These are phyloP conservation scores for Nannobrachium achirus DNA, from an alignment of 2,113 vertebrate species.

Conservation along the genomic window DNA sequence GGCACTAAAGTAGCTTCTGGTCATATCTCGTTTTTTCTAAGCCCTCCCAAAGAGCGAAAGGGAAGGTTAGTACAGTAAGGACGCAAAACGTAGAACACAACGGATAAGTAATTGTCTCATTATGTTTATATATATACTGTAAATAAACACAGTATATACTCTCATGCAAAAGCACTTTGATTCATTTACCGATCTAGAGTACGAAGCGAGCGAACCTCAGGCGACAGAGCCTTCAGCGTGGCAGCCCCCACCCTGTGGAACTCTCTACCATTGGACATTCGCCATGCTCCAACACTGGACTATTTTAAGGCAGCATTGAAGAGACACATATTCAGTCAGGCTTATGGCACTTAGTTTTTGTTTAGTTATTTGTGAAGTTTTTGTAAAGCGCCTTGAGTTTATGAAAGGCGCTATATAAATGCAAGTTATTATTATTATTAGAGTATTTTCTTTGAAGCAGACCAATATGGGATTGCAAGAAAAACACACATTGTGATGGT, in stretches of 20 bases:
- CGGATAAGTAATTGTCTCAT: not conserved
- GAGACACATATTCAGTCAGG: no score
- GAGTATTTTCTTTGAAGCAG: no score
- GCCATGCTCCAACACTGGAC: not conserved
- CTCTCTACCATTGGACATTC: not conserved
- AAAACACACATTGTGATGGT: not conserved
- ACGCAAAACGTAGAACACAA: not conserved
- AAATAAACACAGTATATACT: constrained; percentile 16
- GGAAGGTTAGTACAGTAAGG: constrained; percentile 82
- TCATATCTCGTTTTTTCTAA: constrained; percentile 80
- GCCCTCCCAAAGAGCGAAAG: constrained; percentile 80
- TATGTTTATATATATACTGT: not conserved
- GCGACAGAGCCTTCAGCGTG: no score
- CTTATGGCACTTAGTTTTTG: no score
- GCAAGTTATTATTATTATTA: no score
- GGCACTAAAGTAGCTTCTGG: constrained; percentile 78
- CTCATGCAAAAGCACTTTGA: constrained; percentile 15
- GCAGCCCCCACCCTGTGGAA: no score
- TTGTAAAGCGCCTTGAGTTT: no score
- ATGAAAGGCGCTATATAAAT: no score
- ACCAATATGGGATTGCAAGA: no score
- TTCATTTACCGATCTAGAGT: not conserved
- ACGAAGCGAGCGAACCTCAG: no score
- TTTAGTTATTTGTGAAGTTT: no score
- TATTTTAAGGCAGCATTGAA: no score